Evolutionary conservation across 2,888 invertebrate species (phyloP), one percentile per base, ranked within the genome.

Genomic region (Tolmerus cingulatus): DNA sequence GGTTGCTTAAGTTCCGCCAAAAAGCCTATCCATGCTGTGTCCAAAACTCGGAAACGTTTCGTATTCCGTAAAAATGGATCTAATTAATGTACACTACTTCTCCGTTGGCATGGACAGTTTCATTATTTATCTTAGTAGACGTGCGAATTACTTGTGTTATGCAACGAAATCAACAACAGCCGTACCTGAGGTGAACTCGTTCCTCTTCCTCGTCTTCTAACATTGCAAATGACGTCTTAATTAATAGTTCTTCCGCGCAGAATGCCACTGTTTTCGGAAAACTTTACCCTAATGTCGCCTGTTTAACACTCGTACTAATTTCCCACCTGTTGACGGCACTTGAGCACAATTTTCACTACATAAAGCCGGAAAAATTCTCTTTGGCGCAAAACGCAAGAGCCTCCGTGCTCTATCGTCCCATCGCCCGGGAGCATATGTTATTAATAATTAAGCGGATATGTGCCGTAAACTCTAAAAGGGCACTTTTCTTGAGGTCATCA

Each of bases 121-220:
- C 0, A 27, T 66, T 66, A 27, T 27, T 66, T 66, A 66, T 27
- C 66, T 8, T 66, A 3, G 23, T 66, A 23, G 8, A 9, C 66
- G 27, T 66, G 66, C 66, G 66, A 66, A 19, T 77, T 87, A 30
- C 66, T 74, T 86, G 43, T 30, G 40, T 27, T 23, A 74, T 40
- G 12, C 2, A 40, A 40, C 74, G 16, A 37, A 37, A 74, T 34
- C 74, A 74, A 40, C 57, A 27, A 30, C 51, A 1, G 5, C n/a
- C 46, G 40, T 84, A 88, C 88, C 88, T 88, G 4, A 88, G 85
- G 23, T 74, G 87, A 40, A 85, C 84, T 46, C 55, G 85, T 74
- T 88, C 88, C 79, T 88, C 88, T 5, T 87, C 88, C 51, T 87
- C 87, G 87, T 88, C 88, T 74, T 85, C 84, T 79, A 88, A 74